A percentile compares a stretch with the other conserved stretches of the same genome.
phyloP scores from a whole-genome alignment of 2,888 invertebrate genomes.

The Andrena camellia region DNA sequence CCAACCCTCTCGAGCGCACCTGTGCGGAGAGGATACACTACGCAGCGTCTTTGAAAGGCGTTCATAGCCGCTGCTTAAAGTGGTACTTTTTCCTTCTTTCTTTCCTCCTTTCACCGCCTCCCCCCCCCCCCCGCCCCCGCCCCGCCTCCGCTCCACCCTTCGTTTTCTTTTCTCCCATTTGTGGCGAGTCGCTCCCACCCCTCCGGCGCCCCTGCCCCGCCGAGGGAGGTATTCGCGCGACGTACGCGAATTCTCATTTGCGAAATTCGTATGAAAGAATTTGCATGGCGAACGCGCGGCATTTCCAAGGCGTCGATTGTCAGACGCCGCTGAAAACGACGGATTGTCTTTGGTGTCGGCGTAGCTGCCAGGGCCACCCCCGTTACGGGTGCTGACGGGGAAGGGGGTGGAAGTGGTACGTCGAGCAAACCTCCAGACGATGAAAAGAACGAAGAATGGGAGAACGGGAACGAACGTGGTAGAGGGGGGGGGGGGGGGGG shows the following conservation, averaged over 20 bases:
- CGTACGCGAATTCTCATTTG: conserved; percentile 77
- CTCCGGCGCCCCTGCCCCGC: background rate
- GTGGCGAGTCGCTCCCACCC: conserved; percentile 10
- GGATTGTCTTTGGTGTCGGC: conserved; percentile 63
- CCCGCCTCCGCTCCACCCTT: background rate
- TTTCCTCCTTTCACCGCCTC: background rate
- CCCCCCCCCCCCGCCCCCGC: too few species aligned
- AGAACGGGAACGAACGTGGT: conserved; percentile 24
- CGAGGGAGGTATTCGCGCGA: conserved; percentile 1
- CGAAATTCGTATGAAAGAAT: conserved; percentile 78
- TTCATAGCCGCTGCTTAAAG: conserved; percentile 74
- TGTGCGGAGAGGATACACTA: conserved; percentile 48
- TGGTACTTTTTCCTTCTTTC: conserved; percentile 56
- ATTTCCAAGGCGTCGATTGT: conserved; percentile 67
- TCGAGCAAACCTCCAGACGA: conserved; percentile 22
- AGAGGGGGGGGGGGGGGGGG: background rate
- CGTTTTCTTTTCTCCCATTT: conserved; percentile 31
- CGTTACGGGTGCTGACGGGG: background rate
- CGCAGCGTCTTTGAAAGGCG: conserved; percentile 78
- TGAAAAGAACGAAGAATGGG: conserved; percentile 56
- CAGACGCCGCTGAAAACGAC: conserved; percentile 50
- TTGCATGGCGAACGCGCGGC: conserved; percentile 59
- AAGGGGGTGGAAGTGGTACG: background rate
- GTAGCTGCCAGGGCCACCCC: conserved; percentile 36
- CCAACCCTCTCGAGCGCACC: conserved; percentile 40